These are phyloP conservation scores for Colletes gigas DNA, from an alignment of 1,140 invertebrate species.

Conservation along the genomic window DNA sequence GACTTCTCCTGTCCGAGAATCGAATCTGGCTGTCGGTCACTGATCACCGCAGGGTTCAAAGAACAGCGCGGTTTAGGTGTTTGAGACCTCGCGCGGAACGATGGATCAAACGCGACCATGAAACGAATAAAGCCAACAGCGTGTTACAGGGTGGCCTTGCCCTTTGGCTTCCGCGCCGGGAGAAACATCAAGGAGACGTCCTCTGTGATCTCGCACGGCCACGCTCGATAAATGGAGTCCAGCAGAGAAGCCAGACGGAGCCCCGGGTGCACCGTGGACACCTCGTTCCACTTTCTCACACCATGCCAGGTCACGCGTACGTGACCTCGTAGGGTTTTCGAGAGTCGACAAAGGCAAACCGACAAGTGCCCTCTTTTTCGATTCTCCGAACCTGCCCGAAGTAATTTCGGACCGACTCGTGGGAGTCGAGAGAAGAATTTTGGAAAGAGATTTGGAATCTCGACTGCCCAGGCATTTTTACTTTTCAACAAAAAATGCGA, in stretches of 20 bases:
- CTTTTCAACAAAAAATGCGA: too few species aligned
- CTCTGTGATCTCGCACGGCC: slow-evolving; percentile 46
- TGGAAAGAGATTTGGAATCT: too few species aligned
- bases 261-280: too few species aligned
- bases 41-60: slow-evolving; percentile 32
- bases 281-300: too few species aligned
- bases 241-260: not conserved
- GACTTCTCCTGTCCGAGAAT: not conserved
- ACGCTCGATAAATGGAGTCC: slow-evolving; percentile 19
- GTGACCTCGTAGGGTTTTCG: too few species aligned
- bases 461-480: too few species aligned
- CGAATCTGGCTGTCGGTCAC: slow-evolving; percentile 1
- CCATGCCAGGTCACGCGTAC: too few species aligned
- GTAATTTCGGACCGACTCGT: too few species aligned
- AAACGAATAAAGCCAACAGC: slow-evolving; percentile 32
- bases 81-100: slow-evolving; percentile 36
- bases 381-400: too few species aligned
- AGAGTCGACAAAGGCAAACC: too few species aligned
- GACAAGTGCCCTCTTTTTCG: too few species aligned
- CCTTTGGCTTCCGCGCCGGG: not conserved
- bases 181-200: slow-evolving; percentile 47
- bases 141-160: slow-evolving; percentile 8
- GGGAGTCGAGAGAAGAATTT: too few species aligned
- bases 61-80: slow-evolving; percentile 35
- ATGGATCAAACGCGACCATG: slow-evolving; percentile 38